These are phyloP conservation scores for Ennomos quercinarius DNA, from an alignment of 2,888 invertebrate genomes.

Conservation along the genomic window DNA sequence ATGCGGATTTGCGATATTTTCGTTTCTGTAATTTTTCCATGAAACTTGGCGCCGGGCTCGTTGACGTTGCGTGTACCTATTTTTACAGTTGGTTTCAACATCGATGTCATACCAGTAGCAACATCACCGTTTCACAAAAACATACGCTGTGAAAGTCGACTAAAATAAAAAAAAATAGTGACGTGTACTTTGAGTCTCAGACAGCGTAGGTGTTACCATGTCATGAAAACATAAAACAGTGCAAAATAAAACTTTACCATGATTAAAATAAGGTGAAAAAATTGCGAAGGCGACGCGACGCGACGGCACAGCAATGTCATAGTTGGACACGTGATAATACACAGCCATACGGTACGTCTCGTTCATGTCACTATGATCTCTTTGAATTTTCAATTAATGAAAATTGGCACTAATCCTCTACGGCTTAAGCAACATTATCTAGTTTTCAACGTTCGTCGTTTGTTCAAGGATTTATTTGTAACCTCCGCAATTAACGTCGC, in stretches of 20 bases:
- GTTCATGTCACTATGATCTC: slow-evolving; percentile 54
- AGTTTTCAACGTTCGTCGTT: not conserved
- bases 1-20: no score
- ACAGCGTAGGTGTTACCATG: slow-evolving; percentile 49
- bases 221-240: slow-evolving; percentile 8
- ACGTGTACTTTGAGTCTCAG: slow-evolving; percentile 16
- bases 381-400: slow-evolving; percentile 9
- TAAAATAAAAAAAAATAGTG: slow-evolving; percentile 21
- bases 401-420: slow-evolving; percentile 5
- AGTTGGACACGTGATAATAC: slow-evolving; percentile 54
- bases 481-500: slow-evolving; percentile 34
- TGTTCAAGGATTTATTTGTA: slow-evolving; percentile 13
- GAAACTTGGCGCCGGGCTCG: slow-evolving; percentile 19
- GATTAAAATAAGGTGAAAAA: slow-evolving; percentile 7
- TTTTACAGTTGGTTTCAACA: slow-evolving; percentile 22
- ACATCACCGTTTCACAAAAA: slow-evolving; percentile 18
- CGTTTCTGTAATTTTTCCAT: no score
- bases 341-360: slow-evolving; percentile 58
- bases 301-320: slow-evolving; percentile 49
- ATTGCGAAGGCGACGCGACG: not conserved
- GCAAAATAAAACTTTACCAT: slow-evolving; percentile 15
- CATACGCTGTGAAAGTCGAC: slow-evolving; percentile 20
- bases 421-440: slow-evolving; percentile 7
- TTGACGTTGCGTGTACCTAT: slow-evolving; percentile 10
- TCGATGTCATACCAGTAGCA: slow-evolving; percentile 17